Evolutionary conservation across 2,797 vertebrate genomes (phyloP), one percentile per base, ranked within the genome.

Genomic region (Chaenodraco wilsoni): DNA sequence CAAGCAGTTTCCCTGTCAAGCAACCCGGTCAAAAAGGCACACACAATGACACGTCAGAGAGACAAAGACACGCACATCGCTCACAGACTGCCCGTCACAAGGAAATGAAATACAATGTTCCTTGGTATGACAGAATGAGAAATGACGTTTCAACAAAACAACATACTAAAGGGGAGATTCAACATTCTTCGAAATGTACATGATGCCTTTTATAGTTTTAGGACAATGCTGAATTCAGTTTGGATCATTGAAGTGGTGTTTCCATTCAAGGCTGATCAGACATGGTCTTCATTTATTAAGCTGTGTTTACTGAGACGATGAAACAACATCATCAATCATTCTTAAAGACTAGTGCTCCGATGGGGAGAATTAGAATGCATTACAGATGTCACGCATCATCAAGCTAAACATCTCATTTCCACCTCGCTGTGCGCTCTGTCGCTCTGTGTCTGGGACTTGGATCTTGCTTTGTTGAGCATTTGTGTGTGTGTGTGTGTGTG

Each of bases 361-460:
- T 92, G 92, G 92, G 89, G 90, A 89, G 89, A 88, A 92, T 93
- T 91, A 93, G 90, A 93, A 93, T 92, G 91, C 90, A 94, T 93
- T 93, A 92, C 91, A 92, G 91, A 92, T 92, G 91, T 93, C 92
- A 93, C 83, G 88, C 90, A 93, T 92, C 92, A 91, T 93, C 90
- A 93, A 86, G 88, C 89, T 88, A 92, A 93, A 93, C 93, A 94
- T 92, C 91, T 90, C 90, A 92, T 91, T 92, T 93, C 92, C 90
- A 92, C 89, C 88, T 91, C 85, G 50, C 84, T 86, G 90, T 92
- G 90, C 50, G 52, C 89, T 44, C 73, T 86, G 86, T 89, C 86
- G 86, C 82, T 86, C 76, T 41, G 56, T 87, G 91, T 90, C 91
- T 92, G 90, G 85, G 77, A 82, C 84, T 84, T 49, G 64, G 76